Base-by-base conservation (phyloP, 2,888 invertebrate species). In the Pammene fasciana region DNA sequence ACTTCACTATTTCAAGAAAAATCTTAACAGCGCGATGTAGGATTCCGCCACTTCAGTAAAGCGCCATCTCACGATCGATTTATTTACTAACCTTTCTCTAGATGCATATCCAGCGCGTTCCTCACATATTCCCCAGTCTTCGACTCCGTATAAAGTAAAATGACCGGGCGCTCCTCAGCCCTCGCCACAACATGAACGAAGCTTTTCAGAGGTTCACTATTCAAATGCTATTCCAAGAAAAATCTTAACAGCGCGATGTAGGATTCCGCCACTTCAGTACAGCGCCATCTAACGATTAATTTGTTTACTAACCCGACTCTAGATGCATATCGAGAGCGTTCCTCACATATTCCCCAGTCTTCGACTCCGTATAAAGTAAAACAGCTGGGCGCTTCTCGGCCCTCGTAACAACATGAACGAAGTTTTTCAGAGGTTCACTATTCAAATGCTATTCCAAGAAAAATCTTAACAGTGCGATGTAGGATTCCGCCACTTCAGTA, bases 131-230 rank as follows among this genome's bases (percentile, higher is more conserved):
- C 57, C 10, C 68, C 68, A 5, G 59, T 36, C 52, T 62, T 61
- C 0, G 38, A 46, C 45, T 68, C 68, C 0, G 46, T 59, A 18
- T 68, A 59, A 9, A 68, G 14, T 41, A 52, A 3, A 6, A 68
- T 26, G 13, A 38, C 65, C 10, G 65, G 59, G 3, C 43, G 16
- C 0, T 13, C 34, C 2, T 59, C 64, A 0, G 52, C 38, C 1
- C 16, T 13, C 0, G 57, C 57, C 5, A 52, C 46, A 6, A 59
- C 65, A 9, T 54, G 65, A 0, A 65, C 59, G 5, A 68, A 8
- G 59, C 65, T 65, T 34, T 65, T 54, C 6, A 68, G 65, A 4
- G 64, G 68, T n/a, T n/a, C n/a, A n/a, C n/a, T n/a, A n/a, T n/a
- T n/a, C n/a, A n/a, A n/a, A n/a, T n/a, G n/a, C n/a, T n/a, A n/a